These are phyloP conservation scores for Coenobita brevimanus DNA, from an alignment of 1,140 invertebrate species.

Conservation along the genomic window DNA sequence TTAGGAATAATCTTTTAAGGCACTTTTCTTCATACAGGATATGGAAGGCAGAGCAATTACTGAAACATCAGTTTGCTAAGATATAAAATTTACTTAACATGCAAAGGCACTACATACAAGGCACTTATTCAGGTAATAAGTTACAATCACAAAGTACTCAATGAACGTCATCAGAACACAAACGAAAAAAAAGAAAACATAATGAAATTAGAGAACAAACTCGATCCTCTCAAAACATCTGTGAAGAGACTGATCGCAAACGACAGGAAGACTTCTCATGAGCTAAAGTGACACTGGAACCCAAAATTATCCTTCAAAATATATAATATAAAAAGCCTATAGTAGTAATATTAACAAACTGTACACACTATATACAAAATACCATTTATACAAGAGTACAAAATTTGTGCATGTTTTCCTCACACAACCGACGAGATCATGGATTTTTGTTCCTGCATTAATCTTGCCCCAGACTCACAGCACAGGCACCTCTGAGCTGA, in stretches of 20 bases:
- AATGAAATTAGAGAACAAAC: background rate
- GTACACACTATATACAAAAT: constrained; percentile 59
- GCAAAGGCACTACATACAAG: constrained; percentile 34
- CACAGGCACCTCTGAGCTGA: too few species aligned
- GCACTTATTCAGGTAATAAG: constrained; percentile 41
- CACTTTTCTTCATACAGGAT: constrained; percentile 30
- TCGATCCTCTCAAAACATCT: too few species aligned
- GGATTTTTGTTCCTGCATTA: constrained; percentile 30
- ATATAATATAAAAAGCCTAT: constrained; percentile 59
- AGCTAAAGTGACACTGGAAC: constrained; percentile 44
- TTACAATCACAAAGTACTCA: background rate
- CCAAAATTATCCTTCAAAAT: constrained; percentile 29
- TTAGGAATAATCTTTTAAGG: constrained; percentile 30
- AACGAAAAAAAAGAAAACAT: background rate
- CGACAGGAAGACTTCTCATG: constrained; percentile 14
- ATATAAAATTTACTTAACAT: constrained; percentile 10
- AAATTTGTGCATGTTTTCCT: constrained; percentile 38
- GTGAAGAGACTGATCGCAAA: background rate
- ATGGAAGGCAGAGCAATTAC: constrained; percentile 32
- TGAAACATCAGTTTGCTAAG: background rate
- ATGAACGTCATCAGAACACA: background rate
- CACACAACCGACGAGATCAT: constrained; percentile 60
- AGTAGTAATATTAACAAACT: constrained; percentile 59
- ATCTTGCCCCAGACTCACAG: too few species aligned
- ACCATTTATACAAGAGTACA: constrained; percentile 51